These are phyloP conservation scores for Rhaphigaster nebulosa DNA, from an alignment of 2,888 invertebrate genomes.

Conservation along the genomic window DNA sequence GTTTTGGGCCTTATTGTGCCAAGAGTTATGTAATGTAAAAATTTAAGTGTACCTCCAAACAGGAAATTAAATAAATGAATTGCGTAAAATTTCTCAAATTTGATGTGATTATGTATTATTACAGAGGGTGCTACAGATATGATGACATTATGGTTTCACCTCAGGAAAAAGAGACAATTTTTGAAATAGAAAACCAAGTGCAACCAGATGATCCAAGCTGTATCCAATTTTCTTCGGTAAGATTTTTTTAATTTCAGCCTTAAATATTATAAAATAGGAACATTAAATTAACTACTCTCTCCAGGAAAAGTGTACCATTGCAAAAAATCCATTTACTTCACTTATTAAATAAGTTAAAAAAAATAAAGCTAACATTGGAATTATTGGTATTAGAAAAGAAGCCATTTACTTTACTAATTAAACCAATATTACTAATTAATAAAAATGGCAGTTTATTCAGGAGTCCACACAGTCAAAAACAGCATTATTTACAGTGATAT, in stretches of 20 bases:
- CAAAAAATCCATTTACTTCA: too few relatives aligned
- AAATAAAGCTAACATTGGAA: neutral
- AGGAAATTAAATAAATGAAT: neutral
- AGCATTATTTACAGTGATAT: neutral
- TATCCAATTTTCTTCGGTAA: conserved; percentile 85
- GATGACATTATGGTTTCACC: conserved; percentile 62
- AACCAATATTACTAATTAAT: neutral
- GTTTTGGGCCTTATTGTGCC: neutral
- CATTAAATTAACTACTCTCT: neutral
- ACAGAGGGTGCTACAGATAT: conserved; percentile 64
- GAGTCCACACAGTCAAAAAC: neutral
- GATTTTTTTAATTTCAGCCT: conserved; percentile 58
- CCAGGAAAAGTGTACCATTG: too few relatives aligned
- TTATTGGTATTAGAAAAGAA: neutral
- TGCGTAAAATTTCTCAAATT: neutral
- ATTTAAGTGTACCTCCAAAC: neutral
- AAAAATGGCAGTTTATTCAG: neutral
- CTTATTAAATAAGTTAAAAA: neutral
- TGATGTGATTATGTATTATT: conserved; percentile 27
- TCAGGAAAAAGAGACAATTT: conserved; percentile 56
- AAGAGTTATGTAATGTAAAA: neutral
- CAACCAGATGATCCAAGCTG: conserved; percentile 79
- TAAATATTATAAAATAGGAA: neutral
- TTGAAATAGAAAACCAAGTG: conserved; percentile 72
- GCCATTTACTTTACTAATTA: neutral